Evolutionary conservation across 1,140 invertebrate species (phyloP).

Genomic region (Drosophila truncata): DNA sequence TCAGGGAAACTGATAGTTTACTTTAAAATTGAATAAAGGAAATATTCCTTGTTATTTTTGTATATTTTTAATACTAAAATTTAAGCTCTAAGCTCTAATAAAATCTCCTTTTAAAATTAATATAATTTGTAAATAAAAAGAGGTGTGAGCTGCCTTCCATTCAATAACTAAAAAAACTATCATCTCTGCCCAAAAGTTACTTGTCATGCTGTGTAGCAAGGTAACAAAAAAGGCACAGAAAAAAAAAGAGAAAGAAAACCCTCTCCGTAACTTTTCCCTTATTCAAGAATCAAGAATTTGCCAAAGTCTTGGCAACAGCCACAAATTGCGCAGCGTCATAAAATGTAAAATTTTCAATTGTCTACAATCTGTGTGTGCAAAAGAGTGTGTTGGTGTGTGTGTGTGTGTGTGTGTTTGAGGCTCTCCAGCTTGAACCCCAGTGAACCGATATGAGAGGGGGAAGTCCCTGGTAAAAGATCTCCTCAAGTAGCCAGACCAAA

Average conservation of each 20-base stretch:
- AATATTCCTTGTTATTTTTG: not conserved
- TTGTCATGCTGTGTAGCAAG: constrained; percentile 38
- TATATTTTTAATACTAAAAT: not conserved
- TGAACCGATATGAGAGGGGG: constrained; percentile 21
- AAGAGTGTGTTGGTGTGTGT: constrained; percentile 1
- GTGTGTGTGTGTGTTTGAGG: not conserved
- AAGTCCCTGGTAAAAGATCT: constrained; percentile 2
- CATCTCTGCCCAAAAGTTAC: constrained; percentile 24
- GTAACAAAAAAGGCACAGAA: constrained; percentile 13
- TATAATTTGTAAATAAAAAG: not conserved
- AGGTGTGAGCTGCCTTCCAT: constrained; percentile 11
- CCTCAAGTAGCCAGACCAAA: constrained; percentile 62
- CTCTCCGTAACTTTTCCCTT: constrained; percentile 9
- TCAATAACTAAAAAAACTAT: constrained; percentile 50
- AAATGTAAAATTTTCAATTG: constrained; percentile 83
- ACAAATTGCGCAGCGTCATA: constrained; percentile 82
- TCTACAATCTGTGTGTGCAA: constrained; percentile 70
- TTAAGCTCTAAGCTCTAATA: not conserved
- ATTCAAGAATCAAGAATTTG: constrained; percentile 46
- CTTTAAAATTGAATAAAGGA: not conserved
- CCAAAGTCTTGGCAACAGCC: constrained; percentile 51
- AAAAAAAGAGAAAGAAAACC: not conserved
- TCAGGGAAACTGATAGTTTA: constrained; percentile 5
- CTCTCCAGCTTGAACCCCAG: constrained; percentile 45
- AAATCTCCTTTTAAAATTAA: not conserved